Evolutionary conservation across 1,140 invertebrate species (phyloP).

Genomic region (Drosophila erecta): DNA sequence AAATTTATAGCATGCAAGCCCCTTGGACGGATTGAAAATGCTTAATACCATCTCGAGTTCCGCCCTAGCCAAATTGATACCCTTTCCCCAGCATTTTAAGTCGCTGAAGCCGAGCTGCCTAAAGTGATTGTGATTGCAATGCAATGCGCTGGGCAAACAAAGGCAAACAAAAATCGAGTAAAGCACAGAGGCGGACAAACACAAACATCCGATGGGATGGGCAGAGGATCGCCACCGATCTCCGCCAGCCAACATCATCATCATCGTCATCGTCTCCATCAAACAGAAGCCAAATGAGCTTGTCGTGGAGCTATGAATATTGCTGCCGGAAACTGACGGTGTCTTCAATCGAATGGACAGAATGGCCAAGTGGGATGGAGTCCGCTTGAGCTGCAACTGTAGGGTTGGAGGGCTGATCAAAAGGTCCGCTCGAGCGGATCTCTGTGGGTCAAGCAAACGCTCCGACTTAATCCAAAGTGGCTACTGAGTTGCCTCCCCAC

Average conservation of each 20-base stretch:
- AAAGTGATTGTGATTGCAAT: constrained; percentile 76
- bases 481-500: constrained; percentile 70
- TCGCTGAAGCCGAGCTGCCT: constrained; percentile 47
- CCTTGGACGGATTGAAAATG: neutral
- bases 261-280: constrained; percentile 24
- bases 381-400: constrained; percentile 74
- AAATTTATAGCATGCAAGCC: constrained; percentile 10
- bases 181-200: constrained; percentile 66
- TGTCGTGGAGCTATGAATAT: constrained; percentile 30
- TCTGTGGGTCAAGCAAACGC: constrained; percentile 78
- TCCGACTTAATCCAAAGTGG: constrained; percentile 77
- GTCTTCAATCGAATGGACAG: constrained; percentile 61
- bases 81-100: constrained; percentile 5
- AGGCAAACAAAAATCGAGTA: constrained; percentile 38
- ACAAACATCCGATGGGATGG: constrained; percentile 70
- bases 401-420: constrained; percentile 68
- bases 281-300: constrained; percentile 83
- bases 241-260: constrained; percentile 9
- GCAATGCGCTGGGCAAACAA: constrained; percentile 67
- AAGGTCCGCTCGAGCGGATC: constrained; percentile 58
- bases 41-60: too few species aligned
- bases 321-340: constrained; percentile 58
- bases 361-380: constrained; percentile 12
- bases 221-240: constrained; percentile 17
- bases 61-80: neutral